Evolutionary conservation across 64 coral and sea anemone genomes (phyloP).

Genomic region (Stylophora pistillata): DNA sequence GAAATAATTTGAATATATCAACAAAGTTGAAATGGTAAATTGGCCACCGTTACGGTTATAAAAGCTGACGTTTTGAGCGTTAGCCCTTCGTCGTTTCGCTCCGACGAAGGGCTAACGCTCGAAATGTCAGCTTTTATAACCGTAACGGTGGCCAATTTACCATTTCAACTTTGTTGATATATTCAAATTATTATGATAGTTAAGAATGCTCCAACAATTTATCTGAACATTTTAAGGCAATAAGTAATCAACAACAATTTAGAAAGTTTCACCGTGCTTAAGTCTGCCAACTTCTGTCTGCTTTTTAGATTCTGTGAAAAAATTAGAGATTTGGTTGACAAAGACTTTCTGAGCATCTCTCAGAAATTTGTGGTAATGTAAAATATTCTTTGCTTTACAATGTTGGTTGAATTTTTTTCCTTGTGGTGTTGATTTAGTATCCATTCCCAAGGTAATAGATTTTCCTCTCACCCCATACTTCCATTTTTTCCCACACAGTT

Average conservation of each 20-base stretch:
- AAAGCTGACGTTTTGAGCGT: no score
- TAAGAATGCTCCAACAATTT: neutral
- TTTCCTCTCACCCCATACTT: neutral
- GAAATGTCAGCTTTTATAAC: no score
- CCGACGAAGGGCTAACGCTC: no score
- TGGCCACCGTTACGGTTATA: no score
- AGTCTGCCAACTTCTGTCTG: neutral
- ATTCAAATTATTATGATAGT: neutral
- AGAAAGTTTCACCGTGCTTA: no score
- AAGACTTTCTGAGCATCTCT: constrained; percentile 64
- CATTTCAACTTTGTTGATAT: no score
- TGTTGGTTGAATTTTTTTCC: neutral
- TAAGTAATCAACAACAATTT: neutral
- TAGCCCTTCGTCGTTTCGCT: no score
- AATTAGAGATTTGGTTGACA: constrained; percentile 71
- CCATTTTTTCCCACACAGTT: neutral
- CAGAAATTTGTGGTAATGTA: constrained; percentile 68
- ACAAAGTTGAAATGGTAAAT: no score
- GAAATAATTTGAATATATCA: no score
- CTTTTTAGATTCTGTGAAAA: constrained; percentile 75
- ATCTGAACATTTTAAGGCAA: neutral
- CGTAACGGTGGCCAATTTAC: no score
- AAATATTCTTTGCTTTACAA: neutral
- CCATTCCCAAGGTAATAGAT: neutral
- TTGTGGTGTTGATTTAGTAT: neutral